phyloP scores from a whole-genome alignment of 2,797 vertebrate genomes.

The Peromyscus nudipes region DNA sequence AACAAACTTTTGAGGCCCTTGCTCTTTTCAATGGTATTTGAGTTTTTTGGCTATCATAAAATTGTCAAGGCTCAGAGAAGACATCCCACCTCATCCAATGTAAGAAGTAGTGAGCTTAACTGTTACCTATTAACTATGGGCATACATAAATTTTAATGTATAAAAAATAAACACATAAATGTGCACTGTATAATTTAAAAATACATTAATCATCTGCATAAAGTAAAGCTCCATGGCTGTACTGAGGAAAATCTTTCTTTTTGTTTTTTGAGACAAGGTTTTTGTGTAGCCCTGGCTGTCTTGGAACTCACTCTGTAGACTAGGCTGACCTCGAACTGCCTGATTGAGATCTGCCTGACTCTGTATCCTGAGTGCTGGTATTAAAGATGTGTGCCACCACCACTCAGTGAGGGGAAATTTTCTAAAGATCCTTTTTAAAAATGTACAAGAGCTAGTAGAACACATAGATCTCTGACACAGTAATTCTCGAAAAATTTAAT shows the following conservation, averaged over 20 bases:
- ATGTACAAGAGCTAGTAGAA: background rate
- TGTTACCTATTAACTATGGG: background rate
- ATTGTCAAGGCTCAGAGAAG: background rate
- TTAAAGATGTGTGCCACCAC: background rate
- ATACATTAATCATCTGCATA: background rate
- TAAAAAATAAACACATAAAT: background rate
- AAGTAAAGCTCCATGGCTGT: background rate
- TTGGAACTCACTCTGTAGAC: too few species aligned
- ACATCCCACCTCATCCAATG: background rate
- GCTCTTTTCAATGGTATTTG: slow-evolving; percentile 20
- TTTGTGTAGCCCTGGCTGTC: too few species aligned
- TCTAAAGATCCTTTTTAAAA: slow-evolving; percentile 4
- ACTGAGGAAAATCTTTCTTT: background rate
- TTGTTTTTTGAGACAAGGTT: too few species aligned
- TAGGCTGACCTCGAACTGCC: background rate
- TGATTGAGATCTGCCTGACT: background rate
- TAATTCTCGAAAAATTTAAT: slow-evolving; percentile 47
- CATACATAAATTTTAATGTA: background rate
- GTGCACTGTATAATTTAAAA: background rate
- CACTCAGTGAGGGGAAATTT: background rate
- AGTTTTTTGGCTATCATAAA: slow-evolving; percentile 14
- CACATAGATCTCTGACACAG: slow-evolving; percentile 36
- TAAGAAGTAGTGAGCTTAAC: background rate
- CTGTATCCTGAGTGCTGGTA: background rate
- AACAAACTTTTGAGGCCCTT: background rate